Evolutionary conservation across 1,140 invertebrate species (phyloP).

Genomic region (Armadillidium nasatum): DNA sequence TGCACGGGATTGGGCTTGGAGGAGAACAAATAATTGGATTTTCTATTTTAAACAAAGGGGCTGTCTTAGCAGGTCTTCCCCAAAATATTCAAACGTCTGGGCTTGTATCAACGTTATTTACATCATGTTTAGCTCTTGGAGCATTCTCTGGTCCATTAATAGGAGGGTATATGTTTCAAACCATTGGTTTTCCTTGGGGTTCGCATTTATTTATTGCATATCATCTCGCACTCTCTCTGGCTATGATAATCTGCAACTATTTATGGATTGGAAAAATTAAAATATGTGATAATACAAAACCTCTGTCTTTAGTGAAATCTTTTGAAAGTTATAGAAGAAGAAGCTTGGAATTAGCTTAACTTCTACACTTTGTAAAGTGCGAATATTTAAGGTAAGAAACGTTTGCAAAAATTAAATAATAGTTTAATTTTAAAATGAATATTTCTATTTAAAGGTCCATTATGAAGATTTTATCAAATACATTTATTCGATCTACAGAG

Average conservation of each 20-base stretch:
- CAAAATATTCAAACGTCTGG: constrained; percentile 78
- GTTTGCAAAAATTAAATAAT: no score
- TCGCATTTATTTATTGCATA: neutral
- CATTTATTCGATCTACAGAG: no score
- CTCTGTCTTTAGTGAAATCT: no score
- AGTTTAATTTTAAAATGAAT: no score
- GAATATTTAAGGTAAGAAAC: no score
- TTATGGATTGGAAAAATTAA: no score
- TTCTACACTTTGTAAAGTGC: no score
- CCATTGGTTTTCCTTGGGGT: constrained; percentile 64
- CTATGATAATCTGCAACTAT: neutral
- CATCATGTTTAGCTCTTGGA: constrained; percentile 77
- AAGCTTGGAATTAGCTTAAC: no score
- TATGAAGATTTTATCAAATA: no score
- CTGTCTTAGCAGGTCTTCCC: constrained; percentile 65
- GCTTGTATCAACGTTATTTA: constrained; percentile 74
- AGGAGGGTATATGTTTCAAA: constrained; percentile 68
- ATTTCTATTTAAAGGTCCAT: no score
- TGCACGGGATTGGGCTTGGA: constrained; percentile 74
- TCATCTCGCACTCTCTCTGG: neutral
- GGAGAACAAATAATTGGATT: constrained; percentile 76
- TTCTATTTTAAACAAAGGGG: constrained; percentile 68
- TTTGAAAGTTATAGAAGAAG: no score
- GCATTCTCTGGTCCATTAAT: constrained; percentile 75
- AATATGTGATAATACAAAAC: no score